A percentile compares a stretch with the other conserved stretches of the same genome.
Evolutionary conservation across 2,797 vertebrate genomes (phyloP).

Genomic region (Halcyon leucocephala): DNA sequence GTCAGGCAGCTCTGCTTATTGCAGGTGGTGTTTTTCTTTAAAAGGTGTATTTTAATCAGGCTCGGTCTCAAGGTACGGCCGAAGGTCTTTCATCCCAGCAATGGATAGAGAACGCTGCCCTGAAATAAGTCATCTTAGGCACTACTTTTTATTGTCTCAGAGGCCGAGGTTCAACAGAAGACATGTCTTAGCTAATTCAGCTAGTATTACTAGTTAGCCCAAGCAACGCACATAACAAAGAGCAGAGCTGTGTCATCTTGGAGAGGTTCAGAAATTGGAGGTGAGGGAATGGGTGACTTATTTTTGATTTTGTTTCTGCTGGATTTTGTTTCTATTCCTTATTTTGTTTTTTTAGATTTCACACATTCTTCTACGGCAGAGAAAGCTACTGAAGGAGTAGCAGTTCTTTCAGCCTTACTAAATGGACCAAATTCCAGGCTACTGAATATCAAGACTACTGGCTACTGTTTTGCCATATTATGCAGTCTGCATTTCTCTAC

Average conservation of each 20-base stretch:
- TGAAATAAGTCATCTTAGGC: neutral
- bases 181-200: rapidly evolving
- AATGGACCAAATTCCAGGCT: neutral
- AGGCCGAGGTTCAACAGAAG: neutral
- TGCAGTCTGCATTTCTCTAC: rapidly evolving
- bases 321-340: neutral
- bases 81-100: neutral
- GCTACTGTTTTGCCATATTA: rapidly evolving
- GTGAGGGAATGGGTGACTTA: neutral
- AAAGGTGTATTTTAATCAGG: neutral
- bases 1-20: neutral
- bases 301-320: neutral
- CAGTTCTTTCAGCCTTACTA: neutral
- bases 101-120: neutral
- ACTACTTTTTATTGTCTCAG: neutral
- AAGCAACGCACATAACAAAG: neutral
- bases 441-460: neutral
- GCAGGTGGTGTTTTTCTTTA: neutral
- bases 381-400: neutral
- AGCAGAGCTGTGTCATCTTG: neutral
- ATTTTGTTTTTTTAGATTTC: neutral
- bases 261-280: neutral
- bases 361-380: neutral
- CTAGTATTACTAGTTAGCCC: neutral
- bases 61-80: neutral